Evolutionary conservation across 2,113 vertebrate genomes (phyloP).

Genomic region (Sturnus vulgaris): DNA sequence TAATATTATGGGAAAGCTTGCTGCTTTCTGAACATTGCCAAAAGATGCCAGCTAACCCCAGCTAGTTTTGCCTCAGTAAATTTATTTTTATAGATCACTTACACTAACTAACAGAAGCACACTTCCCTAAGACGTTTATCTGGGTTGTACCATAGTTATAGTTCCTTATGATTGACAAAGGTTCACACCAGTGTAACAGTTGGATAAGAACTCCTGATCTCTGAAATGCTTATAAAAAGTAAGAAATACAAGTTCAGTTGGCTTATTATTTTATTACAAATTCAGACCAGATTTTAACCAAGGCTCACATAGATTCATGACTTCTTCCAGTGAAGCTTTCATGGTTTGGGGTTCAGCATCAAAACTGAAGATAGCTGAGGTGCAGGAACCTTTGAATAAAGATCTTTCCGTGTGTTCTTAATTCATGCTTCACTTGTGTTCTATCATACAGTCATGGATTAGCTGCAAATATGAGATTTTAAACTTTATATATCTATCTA

Average conservation of each 20-base stretch:
- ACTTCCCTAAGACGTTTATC: background rate
- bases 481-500: background rate
- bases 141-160: background rate
- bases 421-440: background rate
- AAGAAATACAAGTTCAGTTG: background rate
- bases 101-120: background rate
- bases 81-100: slow-evolving; percentile 33
- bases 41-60: background rate
- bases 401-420: background rate
- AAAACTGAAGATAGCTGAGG: background rate
- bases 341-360: background rate
- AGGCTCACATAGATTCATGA: background rate
- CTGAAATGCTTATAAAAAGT: background rate
- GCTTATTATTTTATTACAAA: background rate
- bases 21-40: slow-evolving; percentile 19
- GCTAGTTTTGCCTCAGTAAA: background rate
- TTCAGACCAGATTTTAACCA: background rate
- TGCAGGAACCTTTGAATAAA: background rate
- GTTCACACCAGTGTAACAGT: background rate
- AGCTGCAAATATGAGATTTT: background rate
- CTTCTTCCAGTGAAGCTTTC: background rate
- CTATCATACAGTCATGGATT: background rate
- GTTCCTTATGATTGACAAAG: background rate
- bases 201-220: background rate
- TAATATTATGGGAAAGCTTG: background rate